These are phyloP conservation scores for Diogma glabrata DNA, from an alignment of 2,888 invertebrate genomes.

Conservation along the genomic window DNA sequence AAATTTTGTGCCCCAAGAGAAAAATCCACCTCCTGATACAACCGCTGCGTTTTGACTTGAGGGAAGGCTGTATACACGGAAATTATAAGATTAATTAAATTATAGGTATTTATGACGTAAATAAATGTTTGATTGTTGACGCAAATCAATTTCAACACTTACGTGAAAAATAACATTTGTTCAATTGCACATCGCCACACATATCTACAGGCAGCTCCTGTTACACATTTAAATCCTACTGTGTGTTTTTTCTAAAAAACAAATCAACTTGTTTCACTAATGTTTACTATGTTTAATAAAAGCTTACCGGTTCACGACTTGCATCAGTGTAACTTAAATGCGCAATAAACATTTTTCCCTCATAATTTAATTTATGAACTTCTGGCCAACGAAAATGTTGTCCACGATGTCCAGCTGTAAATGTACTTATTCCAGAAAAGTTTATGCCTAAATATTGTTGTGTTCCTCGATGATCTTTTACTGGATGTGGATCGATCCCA, in stretches of 20 bases:
- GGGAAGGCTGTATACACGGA: conserved; percentile 63
- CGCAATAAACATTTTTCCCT: conserved; percentile 95
- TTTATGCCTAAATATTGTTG: conserved; percentile 91
- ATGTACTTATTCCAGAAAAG: conserved; percentile 88
- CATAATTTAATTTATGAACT: conserved; percentile 91
- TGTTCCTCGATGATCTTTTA: conserved; percentile 90
- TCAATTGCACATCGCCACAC: conserved; percentile 97
- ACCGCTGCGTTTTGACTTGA: conserved; percentile 80
- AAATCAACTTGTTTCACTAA: conserved; percentile 14
- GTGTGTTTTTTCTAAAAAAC: conserved; percentile 77
- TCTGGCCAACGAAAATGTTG: conserved; percentile 95
- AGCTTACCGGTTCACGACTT: conserved; percentile 37
- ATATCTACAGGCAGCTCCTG: conserved; percentile 84
- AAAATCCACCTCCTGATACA: conserved; percentile 80
- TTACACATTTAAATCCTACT: conserved; percentile 91
- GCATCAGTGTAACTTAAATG: conserved; percentile 89
- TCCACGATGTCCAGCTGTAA: conserved; percentile 84
- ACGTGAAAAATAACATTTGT: conserved; percentile 98
- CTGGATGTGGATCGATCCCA: conserved; percentile 95
- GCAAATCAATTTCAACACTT: conserved; percentile 34
- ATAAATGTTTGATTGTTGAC: background rate
- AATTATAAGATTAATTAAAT: conserved; percentile 1
- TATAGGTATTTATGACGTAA: no score
- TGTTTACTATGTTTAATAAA: no score
- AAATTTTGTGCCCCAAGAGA: conserved; percentile 91